Evolutionary conservation across 2,113 vertebrate genomes (phyloP).

Genomic region (Hyaena hyaena): DNA sequence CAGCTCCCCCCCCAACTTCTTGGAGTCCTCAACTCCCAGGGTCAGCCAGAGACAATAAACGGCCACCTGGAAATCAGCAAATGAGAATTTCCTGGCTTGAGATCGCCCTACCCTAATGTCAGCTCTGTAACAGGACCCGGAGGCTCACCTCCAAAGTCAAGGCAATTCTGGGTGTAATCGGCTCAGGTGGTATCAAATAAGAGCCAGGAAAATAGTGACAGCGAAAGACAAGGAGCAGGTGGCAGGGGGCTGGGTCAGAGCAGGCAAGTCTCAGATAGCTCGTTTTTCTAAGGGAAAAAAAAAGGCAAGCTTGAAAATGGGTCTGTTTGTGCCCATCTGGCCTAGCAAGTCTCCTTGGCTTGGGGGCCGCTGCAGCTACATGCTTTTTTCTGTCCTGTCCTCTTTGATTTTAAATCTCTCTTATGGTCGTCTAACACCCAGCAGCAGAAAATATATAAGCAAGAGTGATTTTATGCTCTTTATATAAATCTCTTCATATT

Average conservation of each 20-base stretch:
- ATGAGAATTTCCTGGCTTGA: slow-evolving; percentile 52
- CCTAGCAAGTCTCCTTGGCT: neutral
- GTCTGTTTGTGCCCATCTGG: neutral
- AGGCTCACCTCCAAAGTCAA: neutral
- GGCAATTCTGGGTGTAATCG: neutral
- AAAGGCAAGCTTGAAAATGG: neutral
- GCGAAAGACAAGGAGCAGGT: neutral
- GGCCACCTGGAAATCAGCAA: slow-evolving; percentile 36
- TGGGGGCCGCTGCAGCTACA: accelerated
- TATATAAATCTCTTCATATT: neutral
- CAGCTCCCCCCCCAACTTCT: accelerated
- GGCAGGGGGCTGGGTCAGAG: neutral
- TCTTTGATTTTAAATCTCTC: neutral
- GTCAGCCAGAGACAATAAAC: neutral
- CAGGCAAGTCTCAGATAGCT: neutral
- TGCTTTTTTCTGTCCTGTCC: neutral
- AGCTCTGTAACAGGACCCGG: slow-evolving; percentile 34
- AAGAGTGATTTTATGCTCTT: neutral
- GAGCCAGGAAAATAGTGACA: slow-evolving; percentile 55
- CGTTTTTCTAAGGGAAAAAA: neutral
- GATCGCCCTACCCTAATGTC: neutral
- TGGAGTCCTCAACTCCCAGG: neutral
- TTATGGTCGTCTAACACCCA: neutral
- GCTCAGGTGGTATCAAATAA: neutral
- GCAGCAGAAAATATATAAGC: neutral